Evolutionary conservation across 2,113 vertebrate genomes (phyloP).

Genomic region (Psittacula cyanocephala): DNA sequence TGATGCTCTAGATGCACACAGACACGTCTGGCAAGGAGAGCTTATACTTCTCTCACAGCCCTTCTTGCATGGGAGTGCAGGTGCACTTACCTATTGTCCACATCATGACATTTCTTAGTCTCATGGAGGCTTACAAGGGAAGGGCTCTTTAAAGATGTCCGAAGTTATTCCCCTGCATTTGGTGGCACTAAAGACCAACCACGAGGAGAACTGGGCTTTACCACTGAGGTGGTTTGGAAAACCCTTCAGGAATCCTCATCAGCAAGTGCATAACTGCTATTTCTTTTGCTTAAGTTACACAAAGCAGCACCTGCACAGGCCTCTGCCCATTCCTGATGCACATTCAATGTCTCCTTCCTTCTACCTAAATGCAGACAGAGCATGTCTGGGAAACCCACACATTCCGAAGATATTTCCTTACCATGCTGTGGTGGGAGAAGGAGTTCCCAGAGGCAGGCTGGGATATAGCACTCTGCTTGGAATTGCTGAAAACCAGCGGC

Average conservation of each 20-base stretch:
- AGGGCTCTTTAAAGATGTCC: background rate
- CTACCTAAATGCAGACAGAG: background rate
- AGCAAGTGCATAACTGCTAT: background rate
- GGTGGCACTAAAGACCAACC: background rate
- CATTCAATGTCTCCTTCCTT: background rate
- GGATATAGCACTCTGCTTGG: slow-evolving; percentile 88
- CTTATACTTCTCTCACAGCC: background rate
- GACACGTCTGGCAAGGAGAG: background rate
- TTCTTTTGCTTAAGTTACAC: background rate
- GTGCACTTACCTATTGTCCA: background rate
- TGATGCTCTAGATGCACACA: background rate
- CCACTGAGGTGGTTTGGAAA: background rate
- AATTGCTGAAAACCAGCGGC: slow-evolving; percentile 96
- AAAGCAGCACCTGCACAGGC: background rate
- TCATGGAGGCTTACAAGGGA: background rate
- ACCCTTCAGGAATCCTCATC: background rate
- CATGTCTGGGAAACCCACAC: background rate
- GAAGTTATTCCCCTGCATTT: background rate
- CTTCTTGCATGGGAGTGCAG: fast-evolving
- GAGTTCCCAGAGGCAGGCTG: slow-evolving; percentile 82
- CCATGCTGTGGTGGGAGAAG: slow-evolving; percentile 94
- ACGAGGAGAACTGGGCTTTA: background rate
- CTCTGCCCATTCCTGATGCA: background rate
- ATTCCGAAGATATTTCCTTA: slow-evolving; percentile 57
- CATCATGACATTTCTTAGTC: background rate